phyloP scores from a whole-genome alignment of 2,113 vertebrate genomes.

The Pteropus alecto region DNA sequence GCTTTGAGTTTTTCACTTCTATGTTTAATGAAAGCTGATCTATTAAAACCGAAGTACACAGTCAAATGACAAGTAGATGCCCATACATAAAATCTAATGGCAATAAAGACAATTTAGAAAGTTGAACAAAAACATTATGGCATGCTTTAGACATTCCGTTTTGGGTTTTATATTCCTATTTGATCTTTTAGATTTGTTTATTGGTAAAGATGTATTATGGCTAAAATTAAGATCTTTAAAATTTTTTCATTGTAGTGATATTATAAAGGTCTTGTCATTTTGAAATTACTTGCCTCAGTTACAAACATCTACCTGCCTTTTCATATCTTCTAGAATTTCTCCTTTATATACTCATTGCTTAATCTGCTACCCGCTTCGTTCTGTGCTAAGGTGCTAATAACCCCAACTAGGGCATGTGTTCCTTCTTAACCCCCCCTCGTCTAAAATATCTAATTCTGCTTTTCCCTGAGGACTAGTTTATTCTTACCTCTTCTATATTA shows the following conservation, averaged over 20 bases:
- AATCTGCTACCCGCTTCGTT: neutral
- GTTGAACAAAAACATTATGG: neutral
- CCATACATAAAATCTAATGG: neutral
- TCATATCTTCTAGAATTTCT: neutral
- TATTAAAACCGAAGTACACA: neutral
- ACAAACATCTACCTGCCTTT: neutral
- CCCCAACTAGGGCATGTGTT: neutral
- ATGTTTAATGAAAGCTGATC: neutral
- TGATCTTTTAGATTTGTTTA: neutral
- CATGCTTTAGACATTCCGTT: neutral
- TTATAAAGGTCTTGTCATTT: neutral
- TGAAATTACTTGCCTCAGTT: constrained; percentile 7
- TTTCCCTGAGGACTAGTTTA: neutral
- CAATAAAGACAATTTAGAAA: neutral
- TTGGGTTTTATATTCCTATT: constrained; percentile 2
- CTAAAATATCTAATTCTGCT: neutral
- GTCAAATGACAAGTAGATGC: neutral
- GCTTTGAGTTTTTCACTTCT: neutral
- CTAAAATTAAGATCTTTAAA: neutral
- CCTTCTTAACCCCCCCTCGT: neutral
- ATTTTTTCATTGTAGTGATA: neutral
- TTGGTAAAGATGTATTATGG: neutral
- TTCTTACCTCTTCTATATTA: neutral
- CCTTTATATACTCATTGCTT: neutral
- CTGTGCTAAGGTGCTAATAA: neutral